phyloP scores from a whole-genome alignment of 2,888 invertebrate genomes.

The Polydrusus cervinus region DNA sequence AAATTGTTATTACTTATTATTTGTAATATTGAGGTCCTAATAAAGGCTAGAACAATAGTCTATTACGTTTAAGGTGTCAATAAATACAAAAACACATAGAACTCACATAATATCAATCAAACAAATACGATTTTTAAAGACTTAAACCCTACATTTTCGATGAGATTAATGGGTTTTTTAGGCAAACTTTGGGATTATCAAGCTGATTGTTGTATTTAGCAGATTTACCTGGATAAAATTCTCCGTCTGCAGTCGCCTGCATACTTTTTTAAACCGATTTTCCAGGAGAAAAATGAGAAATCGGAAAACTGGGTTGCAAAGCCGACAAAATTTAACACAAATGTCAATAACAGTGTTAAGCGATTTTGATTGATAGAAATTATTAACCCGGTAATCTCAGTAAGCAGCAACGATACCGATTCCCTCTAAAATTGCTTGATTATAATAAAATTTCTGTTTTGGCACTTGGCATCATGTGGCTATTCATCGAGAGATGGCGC shows the following conservation, averaged over 20 bases:
- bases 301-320: conserved; percentile 8
- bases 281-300: conserved; percentile 3
- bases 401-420: neutral
- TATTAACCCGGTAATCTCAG: neutral
- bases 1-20: too few relatives aligned
- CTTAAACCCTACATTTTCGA: neutral
- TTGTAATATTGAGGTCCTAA: too few relatives aligned
- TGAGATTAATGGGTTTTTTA: neutral
- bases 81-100: too few relatives aligned
- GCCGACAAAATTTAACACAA: conserved; percentile 26
- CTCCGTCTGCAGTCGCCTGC: conserved; percentile 54
- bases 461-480: too few relatives aligned
- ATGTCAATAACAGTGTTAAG: conserved; percentile 7
- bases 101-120: too few relatives aligned
- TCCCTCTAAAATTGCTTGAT: neutral
- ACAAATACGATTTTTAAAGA: too few relatives aligned
- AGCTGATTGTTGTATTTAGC: neutral
- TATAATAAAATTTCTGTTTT: too few relatives aligned
- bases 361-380: conserved; percentile 6
- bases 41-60: too few relatives aligned
- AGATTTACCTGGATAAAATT: conserved; percentile 55
- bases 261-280: conserved; percentile 34
- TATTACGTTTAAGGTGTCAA: too few relatives aligned
- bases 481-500: neutral
- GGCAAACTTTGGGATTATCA: neutral